phyloP scores from a whole-genome alignment of 2,888 invertebrate genomes.

The Augochlorella aurata region DNA sequence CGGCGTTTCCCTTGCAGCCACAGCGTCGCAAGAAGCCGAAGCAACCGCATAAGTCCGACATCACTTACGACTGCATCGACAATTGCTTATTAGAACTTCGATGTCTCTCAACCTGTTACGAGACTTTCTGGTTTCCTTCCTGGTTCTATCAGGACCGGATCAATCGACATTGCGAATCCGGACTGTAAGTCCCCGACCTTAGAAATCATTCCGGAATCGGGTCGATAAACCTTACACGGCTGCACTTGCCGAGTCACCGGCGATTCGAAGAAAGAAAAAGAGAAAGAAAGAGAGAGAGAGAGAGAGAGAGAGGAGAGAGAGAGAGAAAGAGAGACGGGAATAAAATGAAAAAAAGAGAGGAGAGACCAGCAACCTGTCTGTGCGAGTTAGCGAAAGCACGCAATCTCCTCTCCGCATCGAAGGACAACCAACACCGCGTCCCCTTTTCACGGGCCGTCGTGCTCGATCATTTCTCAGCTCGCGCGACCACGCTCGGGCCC shows the following conservation, averaged over 20 bases:
- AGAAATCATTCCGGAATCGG: slow-evolving; percentile 16
- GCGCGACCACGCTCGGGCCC: neutral
- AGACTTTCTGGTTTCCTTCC: too few relatives aligned
- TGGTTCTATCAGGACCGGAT: too few relatives aligned
- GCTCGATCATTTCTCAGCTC: slow-evolving; percentile 30
- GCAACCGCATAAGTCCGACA: too few relatives aligned
- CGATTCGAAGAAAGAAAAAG: slow-evolving; percentile 7
- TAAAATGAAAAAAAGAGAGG: neutral
- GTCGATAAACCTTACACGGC: slow-evolving; percentile 10
- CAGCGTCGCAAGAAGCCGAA: too few relatives aligned
- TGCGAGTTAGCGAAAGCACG: neutral
- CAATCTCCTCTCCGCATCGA: neutral
- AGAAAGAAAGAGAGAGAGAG: neutral
- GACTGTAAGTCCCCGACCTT: slow-evolving; percentile 2
- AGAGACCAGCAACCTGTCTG: neutral
- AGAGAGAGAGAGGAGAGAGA: neutral
- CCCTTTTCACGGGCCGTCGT: slow-evolving; percentile 39
- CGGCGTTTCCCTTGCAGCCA: too few relatives aligned
- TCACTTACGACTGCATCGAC: too few relatives aligned
- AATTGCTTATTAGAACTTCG: too few relatives aligned
- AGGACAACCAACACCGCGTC: neutral
- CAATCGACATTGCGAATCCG: neutral
- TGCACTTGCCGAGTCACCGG: slow-evolving; percentile 14
- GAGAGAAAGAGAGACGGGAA: neutral
- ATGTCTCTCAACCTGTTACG: too few relatives aligned